Conservation (phyloP, 1,140 invertebrate species). For the Heliconius nattereri region DNA sequence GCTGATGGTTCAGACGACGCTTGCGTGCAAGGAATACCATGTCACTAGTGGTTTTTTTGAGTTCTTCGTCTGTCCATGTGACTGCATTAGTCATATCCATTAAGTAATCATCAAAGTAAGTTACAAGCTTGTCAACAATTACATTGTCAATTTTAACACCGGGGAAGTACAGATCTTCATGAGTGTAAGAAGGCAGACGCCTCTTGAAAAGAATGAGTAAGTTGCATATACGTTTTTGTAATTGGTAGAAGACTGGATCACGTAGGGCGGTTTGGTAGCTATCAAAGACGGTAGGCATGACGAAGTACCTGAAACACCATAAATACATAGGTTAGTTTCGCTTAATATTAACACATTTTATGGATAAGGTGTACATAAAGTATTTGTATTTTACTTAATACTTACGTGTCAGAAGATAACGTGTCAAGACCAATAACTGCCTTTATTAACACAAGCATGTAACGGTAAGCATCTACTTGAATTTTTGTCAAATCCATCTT, state of each 20-base stretch:
- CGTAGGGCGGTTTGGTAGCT: slow-evolving; percentile 83
- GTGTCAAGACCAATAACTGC: slow-evolving; percentile 65
- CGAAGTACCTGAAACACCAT: slow-evolving; percentile 67
- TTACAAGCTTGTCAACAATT: slow-evolving; percentile 79
- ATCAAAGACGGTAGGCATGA: slow-evolving; percentile 80
- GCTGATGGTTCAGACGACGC: slow-evolving; percentile 83
- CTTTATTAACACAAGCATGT: slow-evolving; percentile 69
- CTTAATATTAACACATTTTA: too few species aligned
- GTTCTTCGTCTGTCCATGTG: slow-evolving; percentile 48
- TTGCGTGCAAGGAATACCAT: slow-evolving; percentile 81
- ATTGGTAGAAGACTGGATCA: slow-evolving; percentile 85
- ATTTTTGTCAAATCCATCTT: slow-evolving; percentile 52
- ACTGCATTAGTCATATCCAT: slow-evolving; percentile 81
- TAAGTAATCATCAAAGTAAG: slow-evolving; percentile 82
- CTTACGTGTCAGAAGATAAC: slow-evolving; percentile 66
- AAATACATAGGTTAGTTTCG: not conserved
- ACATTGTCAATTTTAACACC: slow-evolving; percentile 83
- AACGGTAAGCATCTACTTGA: slow-evolving; percentile 64
- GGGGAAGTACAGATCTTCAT: slow-evolving; percentile 83
- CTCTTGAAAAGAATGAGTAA: slow-evolving; percentile 82
- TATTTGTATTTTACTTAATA: not conserved
- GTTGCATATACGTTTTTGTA: slow-evolving; percentile 83
- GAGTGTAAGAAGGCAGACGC: slow-evolving; percentile 83
- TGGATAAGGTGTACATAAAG: slow-evolving; percentile 12
- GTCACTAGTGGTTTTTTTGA: slow-evolving; percentile 58